A percentile compares a stretch with the other conserved stretches of the same genome.
These are phyloP conservation scores for Zaprionus bogoriensis DNA, from an alignment of 2,888 invertebrate species.

Conservation along the genomic window DNA sequence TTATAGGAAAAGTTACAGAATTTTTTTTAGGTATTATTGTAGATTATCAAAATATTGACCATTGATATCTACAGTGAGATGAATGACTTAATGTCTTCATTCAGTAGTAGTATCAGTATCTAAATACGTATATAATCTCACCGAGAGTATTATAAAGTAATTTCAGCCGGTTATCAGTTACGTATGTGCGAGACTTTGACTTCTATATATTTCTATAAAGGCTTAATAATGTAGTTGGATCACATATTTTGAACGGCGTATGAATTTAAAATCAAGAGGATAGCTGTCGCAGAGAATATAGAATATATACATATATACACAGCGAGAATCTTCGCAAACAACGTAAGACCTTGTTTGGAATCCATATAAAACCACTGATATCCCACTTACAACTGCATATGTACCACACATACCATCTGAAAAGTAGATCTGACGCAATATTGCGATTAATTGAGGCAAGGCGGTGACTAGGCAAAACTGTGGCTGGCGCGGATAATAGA, in stretches of 20 bases:
- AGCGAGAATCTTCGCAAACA: slow-evolving; percentile 9
- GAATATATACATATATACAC: not conserved
- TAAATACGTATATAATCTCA: not conserved
- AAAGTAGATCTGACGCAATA: not conserved
- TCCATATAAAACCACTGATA: not conserved
- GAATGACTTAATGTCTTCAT: not conserved
- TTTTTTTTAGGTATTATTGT: no score
- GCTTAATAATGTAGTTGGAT: no score
- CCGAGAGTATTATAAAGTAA: not conserved
- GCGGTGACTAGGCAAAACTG: not conserved
- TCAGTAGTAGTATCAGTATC: not conserved
- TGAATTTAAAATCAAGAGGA: no score
- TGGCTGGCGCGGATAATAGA: not conserved
- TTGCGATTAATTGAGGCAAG: not conserved
- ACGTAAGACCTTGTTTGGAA: slow-evolving; percentile 8
- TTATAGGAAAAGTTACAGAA: no score
- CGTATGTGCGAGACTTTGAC: no score
- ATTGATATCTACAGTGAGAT: no score
- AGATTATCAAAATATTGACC: no score
- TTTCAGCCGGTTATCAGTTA: not conserved
- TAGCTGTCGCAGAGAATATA: no score
- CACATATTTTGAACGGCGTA: no score
- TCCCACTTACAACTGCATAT: not conserved
- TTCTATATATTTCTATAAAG: no score
- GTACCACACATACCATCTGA: no score